phyloP scores from a whole-genome alignment of 2,113 vertebrate genomes.

The Oophaga pumilio region DNA sequence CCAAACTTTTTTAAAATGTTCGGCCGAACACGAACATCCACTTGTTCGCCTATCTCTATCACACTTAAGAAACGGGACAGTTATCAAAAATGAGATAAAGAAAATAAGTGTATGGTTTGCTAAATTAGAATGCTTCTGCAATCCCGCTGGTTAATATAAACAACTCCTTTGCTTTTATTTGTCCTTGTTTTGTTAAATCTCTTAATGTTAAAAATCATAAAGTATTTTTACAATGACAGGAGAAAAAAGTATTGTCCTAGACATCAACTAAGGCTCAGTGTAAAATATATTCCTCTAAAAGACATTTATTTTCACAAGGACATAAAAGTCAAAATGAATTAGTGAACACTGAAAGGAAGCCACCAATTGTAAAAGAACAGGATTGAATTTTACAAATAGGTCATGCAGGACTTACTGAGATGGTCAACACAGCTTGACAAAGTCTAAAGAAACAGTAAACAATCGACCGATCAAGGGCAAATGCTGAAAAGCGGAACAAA shows the following conservation, averaged over 20 bases:
- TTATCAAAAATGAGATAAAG: no score
- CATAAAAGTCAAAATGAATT: conserved; percentile 46
- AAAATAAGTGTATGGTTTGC: no score
- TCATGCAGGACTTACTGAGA: conserved; percentile 15
- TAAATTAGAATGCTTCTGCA: neutral
- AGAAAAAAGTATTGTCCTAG: neutral
- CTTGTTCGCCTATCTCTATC: no score
- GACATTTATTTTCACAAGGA: conserved; percentile 3
- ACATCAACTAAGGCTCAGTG: neutral
- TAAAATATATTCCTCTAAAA: neutral
- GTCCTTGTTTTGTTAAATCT: neutral
- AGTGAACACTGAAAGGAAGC: conserved; percentile 16
- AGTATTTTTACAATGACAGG: neutral
- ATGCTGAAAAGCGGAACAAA: conserved; percentile 6
- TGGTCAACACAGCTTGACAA: conserved; percentile 3
- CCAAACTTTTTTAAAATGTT: no score
- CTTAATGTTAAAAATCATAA: neutral
- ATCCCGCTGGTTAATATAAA: neutral
- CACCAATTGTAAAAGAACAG: conserved; percentile 14
- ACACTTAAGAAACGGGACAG: no score
- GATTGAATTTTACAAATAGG: conserved; percentile 35
- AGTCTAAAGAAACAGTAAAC: conserved; percentile 30
- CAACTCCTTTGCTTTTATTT: neutral
- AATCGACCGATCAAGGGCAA: conserved; percentile 1
- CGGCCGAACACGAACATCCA: no score